phyloP scores from a whole-genome alignment of 2,797 vertebrate genomes.

The Hippocampus kuda region DNA sequence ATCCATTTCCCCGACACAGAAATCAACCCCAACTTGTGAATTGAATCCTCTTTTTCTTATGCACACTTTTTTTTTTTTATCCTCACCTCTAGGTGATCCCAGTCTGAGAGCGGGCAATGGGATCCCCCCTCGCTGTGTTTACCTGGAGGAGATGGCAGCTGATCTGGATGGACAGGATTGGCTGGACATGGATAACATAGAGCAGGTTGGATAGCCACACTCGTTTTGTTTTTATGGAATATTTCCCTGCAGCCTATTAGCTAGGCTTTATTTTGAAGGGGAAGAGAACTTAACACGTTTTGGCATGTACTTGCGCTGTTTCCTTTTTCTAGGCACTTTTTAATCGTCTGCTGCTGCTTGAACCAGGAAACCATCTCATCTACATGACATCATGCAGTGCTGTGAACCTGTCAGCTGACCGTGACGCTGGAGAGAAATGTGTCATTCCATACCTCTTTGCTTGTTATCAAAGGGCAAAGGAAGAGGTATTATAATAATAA shows the following conservation, averaged over 20 bases:
- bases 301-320: conserved; percentile 11
- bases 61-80: not conserved
- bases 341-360: conserved; percentile 80
- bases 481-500: conserved; percentile 72
- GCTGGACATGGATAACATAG: conserved; percentile 95
- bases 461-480: conserved; percentile 86
- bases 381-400: conserved; percentile 82
- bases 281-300: not conserved
- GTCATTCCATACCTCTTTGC: conserved; percentile 86
- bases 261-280: not conserved
- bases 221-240: not conserved
- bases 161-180: conserved; percentile 96
- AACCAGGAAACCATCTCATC: conserved; percentile 88
- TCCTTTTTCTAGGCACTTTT: conserved; percentile 77
- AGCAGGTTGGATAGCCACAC: conserved; percentile 71
- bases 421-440: conserved; percentile 86
- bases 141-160: conserved; percentile 87
- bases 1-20: not conserved
- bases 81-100: conserved; percentile 76
- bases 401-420: conserved; percentile 87
- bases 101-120: conserved; percentile 87
- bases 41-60: not conserved
- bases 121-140: conserved; percentile 90
- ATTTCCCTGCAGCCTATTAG: not conserved
- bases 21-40: not conserved